Percentiles rank a stretch among this genome's conserved stretches.
Evolutionary conservation across 2,113 vertebrate genomes (phyloP).

Genomic region (Genyomyrus donnyi): DNA sequence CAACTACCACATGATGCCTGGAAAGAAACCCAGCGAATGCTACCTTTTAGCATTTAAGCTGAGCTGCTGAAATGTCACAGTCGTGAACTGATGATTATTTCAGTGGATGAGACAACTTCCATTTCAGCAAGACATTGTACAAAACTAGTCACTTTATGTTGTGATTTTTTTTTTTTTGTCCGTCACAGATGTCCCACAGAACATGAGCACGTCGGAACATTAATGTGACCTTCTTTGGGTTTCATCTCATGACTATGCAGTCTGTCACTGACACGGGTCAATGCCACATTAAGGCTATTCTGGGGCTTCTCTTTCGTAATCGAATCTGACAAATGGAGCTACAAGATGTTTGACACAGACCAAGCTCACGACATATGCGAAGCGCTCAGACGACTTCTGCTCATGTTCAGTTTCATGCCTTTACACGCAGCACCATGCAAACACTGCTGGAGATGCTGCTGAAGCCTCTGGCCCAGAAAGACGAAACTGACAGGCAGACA

Average conservation of each 20-base stretch:
- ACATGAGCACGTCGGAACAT: neutral
- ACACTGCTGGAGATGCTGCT: neutral
- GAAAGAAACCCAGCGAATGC: neutral
- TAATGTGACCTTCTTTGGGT: neutral
- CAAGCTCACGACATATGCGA: neutral
- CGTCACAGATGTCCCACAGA: neutral
- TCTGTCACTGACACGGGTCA: neutral
- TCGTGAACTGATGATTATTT: neutral
- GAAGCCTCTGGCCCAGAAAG: neutral
- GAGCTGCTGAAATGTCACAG: neutral
- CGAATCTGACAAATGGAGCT: constrained; percentile 10
- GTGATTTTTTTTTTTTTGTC: neutral
- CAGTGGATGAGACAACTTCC: neutral
- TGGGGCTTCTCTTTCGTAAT: neutral
- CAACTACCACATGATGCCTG: neutral
- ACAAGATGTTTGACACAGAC: constrained; percentile 5
- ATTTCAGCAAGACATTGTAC: neutral
- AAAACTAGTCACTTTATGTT: neutral
- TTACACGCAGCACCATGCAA: neutral
- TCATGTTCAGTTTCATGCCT: neutral
- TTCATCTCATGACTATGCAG: neutral
- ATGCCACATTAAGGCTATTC: neutral
- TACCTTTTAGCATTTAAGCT: neutral
- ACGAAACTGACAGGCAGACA: neutral
- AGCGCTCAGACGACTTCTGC: neutral